Conservation (phyloP, 1,140 invertebrate species). For the Drosophila ogumai region DNA sequence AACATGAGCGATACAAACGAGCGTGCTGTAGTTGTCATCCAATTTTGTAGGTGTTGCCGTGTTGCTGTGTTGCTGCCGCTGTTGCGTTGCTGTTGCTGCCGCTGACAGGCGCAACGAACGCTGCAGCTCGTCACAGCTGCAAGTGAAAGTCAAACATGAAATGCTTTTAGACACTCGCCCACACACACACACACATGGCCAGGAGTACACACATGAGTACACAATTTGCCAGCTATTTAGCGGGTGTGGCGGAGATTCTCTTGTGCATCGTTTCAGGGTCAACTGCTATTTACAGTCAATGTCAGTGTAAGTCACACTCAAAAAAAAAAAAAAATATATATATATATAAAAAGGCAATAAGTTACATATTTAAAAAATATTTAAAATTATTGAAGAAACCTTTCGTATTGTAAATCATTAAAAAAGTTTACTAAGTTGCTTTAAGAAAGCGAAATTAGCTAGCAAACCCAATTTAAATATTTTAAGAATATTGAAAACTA, state of each 20-base stretch:
- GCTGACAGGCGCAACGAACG: constrained; percentile 57
- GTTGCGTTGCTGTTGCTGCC: constrained; percentile 40
- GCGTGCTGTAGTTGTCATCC: constrained; percentile 26
- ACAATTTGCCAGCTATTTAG: constrained; percentile 62
- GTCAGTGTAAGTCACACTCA: constrained; percentile 33
- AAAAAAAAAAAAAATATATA: constrained; percentile 16
- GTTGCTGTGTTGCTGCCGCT: constrained; percentile 22
- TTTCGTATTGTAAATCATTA: too few species aligned
- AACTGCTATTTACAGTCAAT: constrained; percentile 68
- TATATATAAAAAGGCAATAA: background rate
- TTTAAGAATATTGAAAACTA: too few species aligned
- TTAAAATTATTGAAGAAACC: too few species aligned
- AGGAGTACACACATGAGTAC: constrained; percentile 38
- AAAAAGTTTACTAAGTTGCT: too few species aligned
- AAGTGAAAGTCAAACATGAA: constrained; percentile 80
- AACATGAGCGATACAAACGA: constrained; percentile 25
- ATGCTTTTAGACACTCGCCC: constrained; percentile 44
- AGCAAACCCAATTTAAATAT: too few species aligned
- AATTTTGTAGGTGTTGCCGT: constrained; percentile 18
- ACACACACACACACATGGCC: constrained; percentile 19
- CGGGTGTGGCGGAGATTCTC: constrained; percentile 20
- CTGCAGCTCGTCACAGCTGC: constrained; percentile 69
- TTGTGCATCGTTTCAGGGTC: constrained; percentile 69
- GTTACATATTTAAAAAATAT: background rate
- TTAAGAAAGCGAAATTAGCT: too few species aligned